These are phyloP conservation scores for Hippocampus comes DNA, from an alignment of 2,113 vertebrate genomes.

Conservation along the genomic window DNA sequence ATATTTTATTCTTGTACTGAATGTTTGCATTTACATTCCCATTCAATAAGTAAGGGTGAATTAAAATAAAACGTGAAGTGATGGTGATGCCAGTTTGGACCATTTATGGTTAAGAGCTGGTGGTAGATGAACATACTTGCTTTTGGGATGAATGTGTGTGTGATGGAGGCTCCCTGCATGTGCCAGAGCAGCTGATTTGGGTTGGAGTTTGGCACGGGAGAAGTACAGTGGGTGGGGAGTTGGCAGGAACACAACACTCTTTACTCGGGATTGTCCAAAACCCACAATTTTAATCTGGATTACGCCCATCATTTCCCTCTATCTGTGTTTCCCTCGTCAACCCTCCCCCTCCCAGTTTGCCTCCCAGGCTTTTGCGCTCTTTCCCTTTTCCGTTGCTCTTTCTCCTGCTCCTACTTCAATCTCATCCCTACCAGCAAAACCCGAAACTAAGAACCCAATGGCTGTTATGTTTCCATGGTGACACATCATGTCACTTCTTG, in stretches of 20 bases:
- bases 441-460: neutral
- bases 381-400: constrained; percentile 39
- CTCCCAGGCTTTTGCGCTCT: constrained; percentile 18
- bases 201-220: constrained; percentile 43
- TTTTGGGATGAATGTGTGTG: constrained; percentile 17
- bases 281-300: constrained; percentile 69
- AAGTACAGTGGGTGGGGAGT: constrained; percentile 32
- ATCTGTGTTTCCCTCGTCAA: constrained; percentile 35
- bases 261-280: constrained; percentile 68
- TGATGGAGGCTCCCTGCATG: constrained; percentile 62
- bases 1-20: neutral
- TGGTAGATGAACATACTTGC: constrained; percentile 2
- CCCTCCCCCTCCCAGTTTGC: constrained; percentile 7
- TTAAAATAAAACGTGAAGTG: neutral
- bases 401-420: constrained; percentile 34
- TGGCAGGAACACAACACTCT: constrained; percentile 35
- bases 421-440: constrained; percentile 14
- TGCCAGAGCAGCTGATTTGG: constrained; percentile 60
- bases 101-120: neutral
- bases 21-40: neutral
- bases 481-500: constrained; percentile 17
- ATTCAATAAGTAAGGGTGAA: neutral
- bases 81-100: neutral
- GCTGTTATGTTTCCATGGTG: constrained; percentile 42
- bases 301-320: constrained; percentile 53